Base-by-base conservation (phyloP, 1,140 invertebrate species). In the Littorina saxatilis region DNA sequence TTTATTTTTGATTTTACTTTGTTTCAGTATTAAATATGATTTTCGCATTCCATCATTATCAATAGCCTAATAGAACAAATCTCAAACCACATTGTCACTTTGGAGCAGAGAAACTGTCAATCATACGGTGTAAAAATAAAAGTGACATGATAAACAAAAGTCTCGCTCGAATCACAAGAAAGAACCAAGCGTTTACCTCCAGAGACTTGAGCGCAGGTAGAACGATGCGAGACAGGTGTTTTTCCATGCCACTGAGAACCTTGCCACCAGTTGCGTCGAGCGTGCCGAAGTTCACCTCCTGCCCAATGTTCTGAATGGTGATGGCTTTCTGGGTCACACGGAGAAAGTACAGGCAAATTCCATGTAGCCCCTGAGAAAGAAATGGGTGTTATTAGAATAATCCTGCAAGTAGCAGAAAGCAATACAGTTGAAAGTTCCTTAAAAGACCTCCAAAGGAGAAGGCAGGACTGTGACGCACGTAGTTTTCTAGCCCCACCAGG, bases 321-420 rank as follows among this genome's bases (percentile, higher is more conserved):
- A 92, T 97, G 95, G 90, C 97, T 96, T 90, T 93, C 43, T 95
- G 94, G 3, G 95, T 95, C 27, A 96, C 93, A 83, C 97, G 93
- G 88, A 98, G 95, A 93, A 98, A 98, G 88, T 97, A 98, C 87
- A 98, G 95, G 86, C 96, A 97, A 29, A 97, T 94, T 43, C 97
- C 97, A n/a, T 95, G 95, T 68, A 98, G 95, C 43, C 95, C 94
- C 91, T 92, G 80, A 83, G 68, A 75, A 32, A 72, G 76, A 55
- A 75, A 66, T 63, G 43, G 23, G 23, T 52, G 50, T 23, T 13
- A 13, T 52, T 52, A 13, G 11, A 13, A 13, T 52, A 23, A 13
- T 13, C 68, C 37, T 7, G 40, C 9, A 43, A 0, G 5, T 43
- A 11, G 35, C 7, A 15, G 15, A 11, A 43, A 15, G 29, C 13